Percentiles rank a stretch among this genome's conserved stretches.
Conservation (phyloP, 2,113 vertebrate species). For the Morone saxatilis region DNA sequence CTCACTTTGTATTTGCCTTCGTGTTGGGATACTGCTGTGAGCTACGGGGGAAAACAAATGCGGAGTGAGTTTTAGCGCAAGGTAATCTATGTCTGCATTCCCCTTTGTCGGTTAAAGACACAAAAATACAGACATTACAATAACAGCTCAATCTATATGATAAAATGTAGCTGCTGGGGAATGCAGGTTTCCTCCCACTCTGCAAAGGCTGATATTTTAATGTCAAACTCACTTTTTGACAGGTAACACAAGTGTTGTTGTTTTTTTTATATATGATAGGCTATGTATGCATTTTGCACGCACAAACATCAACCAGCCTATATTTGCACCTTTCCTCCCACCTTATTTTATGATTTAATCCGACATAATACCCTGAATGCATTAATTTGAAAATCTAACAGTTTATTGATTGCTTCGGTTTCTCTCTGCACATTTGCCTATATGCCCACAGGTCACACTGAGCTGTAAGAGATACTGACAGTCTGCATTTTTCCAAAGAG, state of each 20-base stretch:
- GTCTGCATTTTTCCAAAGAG: constrained; percentile 63
- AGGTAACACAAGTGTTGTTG: constrained; percentile 7
- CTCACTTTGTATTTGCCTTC: background rate
- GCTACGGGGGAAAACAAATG: constrained; percentile 8
- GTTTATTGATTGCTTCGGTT: constrained; percentile 58
- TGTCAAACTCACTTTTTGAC: constrained; percentile 25
- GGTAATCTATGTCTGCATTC: constrained; percentile 33
- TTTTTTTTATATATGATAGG: background rate
- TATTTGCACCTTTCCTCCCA: background rate
- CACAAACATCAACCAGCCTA: background rate
- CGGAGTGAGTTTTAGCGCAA: constrained; percentile 11
- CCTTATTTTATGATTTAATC: constrained; percentile 35
- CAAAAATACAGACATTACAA: constrained; percentile 5
- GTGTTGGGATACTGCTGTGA: constrained; percentile 26
- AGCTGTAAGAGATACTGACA: constrained; percentile 40
- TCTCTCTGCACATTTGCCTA: constrained; percentile 49
- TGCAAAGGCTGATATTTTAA: constrained; percentile 24
- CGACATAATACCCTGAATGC: constrained; percentile 25
- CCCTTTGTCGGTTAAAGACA: constrained; percentile 3
- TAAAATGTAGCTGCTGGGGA: constrained; percentile 28
- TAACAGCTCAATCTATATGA: constrained; percentile 39
- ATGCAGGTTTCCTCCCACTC: background rate
- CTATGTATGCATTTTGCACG: background rate
- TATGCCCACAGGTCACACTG: constrained; percentile 13
- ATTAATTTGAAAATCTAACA: constrained; percentile 50